These are phyloP conservation scores for Syritta pipiens DNA, from an alignment of 2,888 invertebrate species.

Conservation along the genomic window DNA sequence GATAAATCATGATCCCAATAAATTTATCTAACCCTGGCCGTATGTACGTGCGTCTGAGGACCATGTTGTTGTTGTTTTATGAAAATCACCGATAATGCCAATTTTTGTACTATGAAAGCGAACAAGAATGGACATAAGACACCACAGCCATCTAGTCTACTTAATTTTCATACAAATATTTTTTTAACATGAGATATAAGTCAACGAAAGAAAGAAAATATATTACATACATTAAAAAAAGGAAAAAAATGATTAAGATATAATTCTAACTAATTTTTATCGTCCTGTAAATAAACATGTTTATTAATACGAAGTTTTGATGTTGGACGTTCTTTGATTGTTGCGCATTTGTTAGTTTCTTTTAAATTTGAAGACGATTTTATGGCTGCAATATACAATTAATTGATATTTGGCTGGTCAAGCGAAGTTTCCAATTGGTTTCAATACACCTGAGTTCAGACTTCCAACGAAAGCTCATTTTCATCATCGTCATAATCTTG, in stretches of 20 bases:
- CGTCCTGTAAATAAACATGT: constrained; percentile 63
- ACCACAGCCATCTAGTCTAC: constrained; percentile 65
- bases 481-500: too few species aligned
- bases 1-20: constrained; percentile 28
- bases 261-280: constrained; percentile 56
- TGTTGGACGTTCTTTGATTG: too few species aligned
- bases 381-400: too few species aligned
- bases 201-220: constrained; percentile 44
- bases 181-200: constrained; percentile 65
- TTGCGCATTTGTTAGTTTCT: too few species aligned
- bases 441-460: too few species aligned
- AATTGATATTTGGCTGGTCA: too few species aligned
- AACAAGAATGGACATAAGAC: constrained; percentile 41
- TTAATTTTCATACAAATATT: constrained; percentile 66
- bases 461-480: too few species aligned
- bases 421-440: too few species aligned
- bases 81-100: constrained; percentile 42
- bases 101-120: constrained; percentile 44
- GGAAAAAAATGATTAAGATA: constrained; percentile 30
- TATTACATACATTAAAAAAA: constrained; percentile 24
- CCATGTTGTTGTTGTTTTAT: constrained; percentile 34
- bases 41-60: not conserved
- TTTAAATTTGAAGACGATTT: too few species aligned
- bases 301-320: constrained; percentile 13
- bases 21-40: not conserved